Evolutionary conservation across 2,888 invertebrate species (phyloP).

Genomic region (Phengaris alcon): DNA sequence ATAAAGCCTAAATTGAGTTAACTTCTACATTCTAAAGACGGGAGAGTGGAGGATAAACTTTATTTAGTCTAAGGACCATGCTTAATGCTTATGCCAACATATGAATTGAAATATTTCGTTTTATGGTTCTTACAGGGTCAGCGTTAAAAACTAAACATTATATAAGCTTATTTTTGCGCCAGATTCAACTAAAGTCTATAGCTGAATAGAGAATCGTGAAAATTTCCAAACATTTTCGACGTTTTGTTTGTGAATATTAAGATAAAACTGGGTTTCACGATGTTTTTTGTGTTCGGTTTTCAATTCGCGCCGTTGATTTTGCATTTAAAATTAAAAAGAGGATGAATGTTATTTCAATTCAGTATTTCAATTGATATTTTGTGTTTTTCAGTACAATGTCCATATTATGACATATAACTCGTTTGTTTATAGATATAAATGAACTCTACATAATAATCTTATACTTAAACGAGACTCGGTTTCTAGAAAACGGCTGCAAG

Average conservation of each 20-base stretch:
- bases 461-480: too few relatives aligned
- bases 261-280: not conserved
- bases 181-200: not conserved
- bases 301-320: conserved; percentile 8
- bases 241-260: not conserved
- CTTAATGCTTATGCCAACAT: not conserved
- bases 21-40: not conserved
- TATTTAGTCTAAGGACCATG: not conserved
- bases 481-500: too few relatives aligned
- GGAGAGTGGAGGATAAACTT: not conserved
- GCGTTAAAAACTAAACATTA: not conserved
- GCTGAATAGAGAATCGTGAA: not conserved
- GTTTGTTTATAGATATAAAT: too few relatives aligned
- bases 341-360: not conserved
- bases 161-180: not conserved
- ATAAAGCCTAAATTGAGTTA: not conserved
- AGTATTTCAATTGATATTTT: not conserved
- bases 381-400: too few relatives aligned
- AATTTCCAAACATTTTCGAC: not conserved
- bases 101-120: not conserved
- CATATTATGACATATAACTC: too few relatives aligned
- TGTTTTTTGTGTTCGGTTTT: conserved; percentile 10
- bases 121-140: not conserved
- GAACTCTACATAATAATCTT: too few relatives aligned
- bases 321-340: not conserved